These are phyloP conservation scores for Erpornis zantholeuca DNA, from an alignment of 2,113 vertebrate species.

Conservation along the genomic window DNA sequence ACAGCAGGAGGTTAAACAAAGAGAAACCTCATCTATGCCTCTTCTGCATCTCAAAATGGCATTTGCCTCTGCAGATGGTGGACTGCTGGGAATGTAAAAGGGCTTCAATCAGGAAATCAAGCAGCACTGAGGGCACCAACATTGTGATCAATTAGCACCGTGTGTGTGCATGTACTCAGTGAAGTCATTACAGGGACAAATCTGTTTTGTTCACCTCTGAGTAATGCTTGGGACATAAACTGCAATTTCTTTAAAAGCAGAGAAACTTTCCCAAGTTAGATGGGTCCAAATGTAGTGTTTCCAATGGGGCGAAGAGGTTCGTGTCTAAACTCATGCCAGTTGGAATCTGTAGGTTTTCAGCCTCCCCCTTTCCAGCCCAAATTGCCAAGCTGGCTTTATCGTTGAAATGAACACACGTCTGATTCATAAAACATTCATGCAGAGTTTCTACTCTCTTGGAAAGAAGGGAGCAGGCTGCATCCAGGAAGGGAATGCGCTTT, in stretches of 20 bases:
- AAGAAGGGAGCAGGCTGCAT: constrained; percentile 10
- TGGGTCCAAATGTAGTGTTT: not conserved
- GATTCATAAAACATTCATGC: constrained; percentile 48
- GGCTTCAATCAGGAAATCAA: constrained; percentile 34
- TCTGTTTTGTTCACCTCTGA: not conserved
- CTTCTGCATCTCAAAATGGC: not conserved
- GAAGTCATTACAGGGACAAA: not conserved
- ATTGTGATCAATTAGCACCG: not conserved
- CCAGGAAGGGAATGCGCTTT: constrained; percentile 33
- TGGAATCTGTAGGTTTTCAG: constrained; percentile 1
- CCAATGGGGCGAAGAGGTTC: not conserved
- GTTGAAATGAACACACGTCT: constrained; percentile 21
- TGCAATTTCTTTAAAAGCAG: not conserved
- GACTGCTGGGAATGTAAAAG: constrained; percentile 31
- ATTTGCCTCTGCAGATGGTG: not conserved
- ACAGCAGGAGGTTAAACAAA: constrained; percentile 23
- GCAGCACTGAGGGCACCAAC: not conserved
- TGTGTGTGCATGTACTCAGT: not conserved
- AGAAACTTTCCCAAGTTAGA: not conserved
- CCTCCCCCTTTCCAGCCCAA: constrained; percentile 9
- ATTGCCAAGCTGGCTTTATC: constrained; percentile 40
- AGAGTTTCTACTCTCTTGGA: constrained; percentile 26
- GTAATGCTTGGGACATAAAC: not conserved
- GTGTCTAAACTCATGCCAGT: not conserved
- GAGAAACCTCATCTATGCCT: not conserved